Evolutionary conservation across 2,888 invertebrate genomes (phyloP).

Genomic region (Epistrophe grossulariae): DNA sequence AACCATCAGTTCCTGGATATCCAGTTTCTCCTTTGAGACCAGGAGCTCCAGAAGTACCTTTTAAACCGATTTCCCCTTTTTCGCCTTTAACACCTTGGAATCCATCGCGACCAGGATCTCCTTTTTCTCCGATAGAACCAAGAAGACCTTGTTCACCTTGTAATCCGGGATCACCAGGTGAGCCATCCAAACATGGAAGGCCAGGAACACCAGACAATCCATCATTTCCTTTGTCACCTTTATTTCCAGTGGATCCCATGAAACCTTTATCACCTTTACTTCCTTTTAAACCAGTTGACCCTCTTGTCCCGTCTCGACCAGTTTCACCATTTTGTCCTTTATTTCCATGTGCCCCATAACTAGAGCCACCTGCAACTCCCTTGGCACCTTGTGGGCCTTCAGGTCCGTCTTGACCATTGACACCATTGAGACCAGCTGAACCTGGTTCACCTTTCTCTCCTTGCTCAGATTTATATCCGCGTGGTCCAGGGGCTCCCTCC

Average conservation of each 20-base stretch:
- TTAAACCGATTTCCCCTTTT: conserved; percentile 87
- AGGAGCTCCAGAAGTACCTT: conserved; percentile 88
- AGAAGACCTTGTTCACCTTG: conserved; percentile 85
- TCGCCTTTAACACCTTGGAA: conserved; percentile 79
- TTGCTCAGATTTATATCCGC: conserved; percentile 91
- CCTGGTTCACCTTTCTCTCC: conserved; percentile 94
- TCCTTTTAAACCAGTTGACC: conserved; percentile 85
- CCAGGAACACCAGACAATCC: conserved; percentile 87
- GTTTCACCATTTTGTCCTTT: conserved; percentile 90
- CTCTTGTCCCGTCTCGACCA: conserved; percentile 89
- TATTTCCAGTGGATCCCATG: conserved; percentile 83
- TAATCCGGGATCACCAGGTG: conserved; percentile 86
- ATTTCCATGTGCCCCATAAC: conserved; percentile 86
- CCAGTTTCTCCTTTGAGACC: conserved; percentile 86
- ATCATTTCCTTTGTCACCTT: conserved; percentile 87
- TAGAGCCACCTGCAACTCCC: conserved; percentile 87
- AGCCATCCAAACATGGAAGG: conserved; percentile 87
- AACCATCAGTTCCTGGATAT: conserved; percentile 89
- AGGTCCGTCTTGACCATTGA: conserved; percentile 89
- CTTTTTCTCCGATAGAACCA: conserved; percentile 84
- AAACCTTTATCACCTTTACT: conserved; percentile 87
- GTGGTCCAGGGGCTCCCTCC: conserved; percentile 88
- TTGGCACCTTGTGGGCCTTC: conserved; percentile 89
- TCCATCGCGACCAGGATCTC: conserved; percentile 90
- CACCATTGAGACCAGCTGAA: conserved; percentile 86